phyloP scores from a whole-genome alignment of 2,888 invertebrate genomes.

The Eutolmus rufibarbis region DNA sequence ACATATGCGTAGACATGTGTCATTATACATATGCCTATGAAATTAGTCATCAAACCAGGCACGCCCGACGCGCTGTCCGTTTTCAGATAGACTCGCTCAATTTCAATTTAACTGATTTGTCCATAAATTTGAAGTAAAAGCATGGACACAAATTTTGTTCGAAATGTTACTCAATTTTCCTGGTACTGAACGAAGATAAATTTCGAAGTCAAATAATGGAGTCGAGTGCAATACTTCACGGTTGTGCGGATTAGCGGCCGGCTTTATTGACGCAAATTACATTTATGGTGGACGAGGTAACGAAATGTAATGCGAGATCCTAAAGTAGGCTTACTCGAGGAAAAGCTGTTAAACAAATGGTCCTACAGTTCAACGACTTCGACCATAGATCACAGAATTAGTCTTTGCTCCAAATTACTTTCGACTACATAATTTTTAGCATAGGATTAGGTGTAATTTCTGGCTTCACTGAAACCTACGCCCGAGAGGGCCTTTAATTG shows the following conservation, averaged over 20 bases:
- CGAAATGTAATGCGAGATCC: conserved; percentile 24
- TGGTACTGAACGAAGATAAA: not conserved
- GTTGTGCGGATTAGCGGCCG: conserved; percentile 9
- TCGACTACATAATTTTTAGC: conserved; percentile 12
- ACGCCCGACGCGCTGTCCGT: not conserved
- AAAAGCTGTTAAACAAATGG: not conserved
- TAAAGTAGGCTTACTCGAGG: not conserved
- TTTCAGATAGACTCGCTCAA: not conserved
- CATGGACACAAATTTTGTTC: not conserved
- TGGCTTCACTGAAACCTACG: not conserved
- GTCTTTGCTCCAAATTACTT: not conserved
- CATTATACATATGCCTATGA: not conserved
- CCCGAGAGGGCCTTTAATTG: not conserved
- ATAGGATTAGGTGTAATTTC: not conserved
- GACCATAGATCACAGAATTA: conserved; percentile 13
- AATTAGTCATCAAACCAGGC: not conserved
- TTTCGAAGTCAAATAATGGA: not conserved
- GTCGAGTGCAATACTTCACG: conserved; percentile 4
- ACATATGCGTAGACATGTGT: not conserved
- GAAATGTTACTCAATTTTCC: not conserved
- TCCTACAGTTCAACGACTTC: not conserved
- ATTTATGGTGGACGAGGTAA: conserved; percentile 3
- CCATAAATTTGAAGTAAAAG: not conserved
- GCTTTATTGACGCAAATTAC: conserved; percentile 31
- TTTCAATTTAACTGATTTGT: not conserved